Evolutionary conservation across 2,797 vertebrate species (phyloP), one percentile per base, ranked within the genome.

Genomic region (Danio jaintianensis): DNA sequence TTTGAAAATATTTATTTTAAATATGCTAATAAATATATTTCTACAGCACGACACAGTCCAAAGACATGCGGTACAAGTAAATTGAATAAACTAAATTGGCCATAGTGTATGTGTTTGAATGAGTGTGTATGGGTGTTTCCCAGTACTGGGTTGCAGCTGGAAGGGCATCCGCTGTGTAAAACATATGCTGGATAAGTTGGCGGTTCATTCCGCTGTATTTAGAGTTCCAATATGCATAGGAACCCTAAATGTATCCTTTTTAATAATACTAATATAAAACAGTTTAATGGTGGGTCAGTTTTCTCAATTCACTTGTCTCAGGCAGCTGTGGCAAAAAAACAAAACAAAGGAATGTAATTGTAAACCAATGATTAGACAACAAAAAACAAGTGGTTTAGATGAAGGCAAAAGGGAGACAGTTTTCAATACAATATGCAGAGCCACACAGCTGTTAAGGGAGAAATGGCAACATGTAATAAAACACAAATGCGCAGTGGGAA

Each of bases 401-500:
- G 68, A 52, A 63, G 58, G 20, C 47, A 53, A 62, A 3, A 47
- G 47, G 38, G 58, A 73, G 47, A n/a, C 76, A n/a, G 72, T 72
- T n/a, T 64, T 36, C 59, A 55, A 64, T 36, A 52, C 68, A 72
- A 79, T 45, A 79, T 72, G 48, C 67, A 62, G 64, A 78, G 18
- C 67, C 47, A 18, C 47, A 79, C 18, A 55, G 68, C 58, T 45
- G 78, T 72, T 62, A 18, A 20, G 16, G 38, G 18, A 79, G 68
- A 53, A 59, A 72, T 64, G 48, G 38, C 47, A 55, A 36, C 68
- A 53, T 45, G 47, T 63, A 52, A 64, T 45, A 80, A 64, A 45
- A 71, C 40, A 56, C 38, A 66, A 52, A 70, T n/a, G 38, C 45
- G 42, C 66, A 52, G 67, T 40, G 11, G 40, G 68, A n/a, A 53